Conservation (phyloP, 2,888 invertebrate genomes). For the Phortica magna region DNA sequence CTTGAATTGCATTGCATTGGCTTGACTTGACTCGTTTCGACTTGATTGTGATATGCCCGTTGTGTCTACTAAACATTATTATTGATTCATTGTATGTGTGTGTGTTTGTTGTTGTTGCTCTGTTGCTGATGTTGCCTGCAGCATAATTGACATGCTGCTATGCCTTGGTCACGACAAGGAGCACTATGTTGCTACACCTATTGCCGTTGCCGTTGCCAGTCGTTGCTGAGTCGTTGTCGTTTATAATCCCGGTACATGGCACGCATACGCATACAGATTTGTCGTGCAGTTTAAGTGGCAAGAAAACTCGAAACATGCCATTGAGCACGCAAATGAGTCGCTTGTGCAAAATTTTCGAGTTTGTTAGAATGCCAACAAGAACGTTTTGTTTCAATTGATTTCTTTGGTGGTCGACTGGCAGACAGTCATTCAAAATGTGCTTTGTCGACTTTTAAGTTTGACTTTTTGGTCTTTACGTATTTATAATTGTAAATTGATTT, state of each 20-base stretch:
- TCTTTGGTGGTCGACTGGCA: neutral
- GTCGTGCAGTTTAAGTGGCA: neutral
- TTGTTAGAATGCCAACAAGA: neutral
- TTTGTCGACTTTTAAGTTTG: neutral
- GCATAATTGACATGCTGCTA: constrained; percentile 7
- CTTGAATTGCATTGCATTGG: neutral
- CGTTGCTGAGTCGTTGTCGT: neutral
- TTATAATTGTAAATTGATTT: constrained; percentile 25
- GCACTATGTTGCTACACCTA: neutral
- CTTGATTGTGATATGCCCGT: neutral
- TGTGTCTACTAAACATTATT: constrained; percentile 21
- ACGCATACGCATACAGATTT: neutral
- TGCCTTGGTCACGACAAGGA: neutral
- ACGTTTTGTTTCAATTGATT: neutral
- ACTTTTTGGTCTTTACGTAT: constrained; percentile 22
- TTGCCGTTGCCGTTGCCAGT: neutral
- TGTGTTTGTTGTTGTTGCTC: neutral
- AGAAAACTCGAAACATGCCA: neutral
- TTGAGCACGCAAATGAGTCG: neutral
- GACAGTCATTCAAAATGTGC: neutral
- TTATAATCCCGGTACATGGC: constrained; percentile 20
- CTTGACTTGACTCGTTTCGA: neutral
- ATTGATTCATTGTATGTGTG: constrained; percentile 17
- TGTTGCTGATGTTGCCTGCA: constrained; percentile 6
- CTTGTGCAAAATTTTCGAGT: neutral